Evolutionary conservation across 37 sponge, comb jelly and placozoan species (phyloP).

Genomic region (Trichoplax adhaerens): DNA sequence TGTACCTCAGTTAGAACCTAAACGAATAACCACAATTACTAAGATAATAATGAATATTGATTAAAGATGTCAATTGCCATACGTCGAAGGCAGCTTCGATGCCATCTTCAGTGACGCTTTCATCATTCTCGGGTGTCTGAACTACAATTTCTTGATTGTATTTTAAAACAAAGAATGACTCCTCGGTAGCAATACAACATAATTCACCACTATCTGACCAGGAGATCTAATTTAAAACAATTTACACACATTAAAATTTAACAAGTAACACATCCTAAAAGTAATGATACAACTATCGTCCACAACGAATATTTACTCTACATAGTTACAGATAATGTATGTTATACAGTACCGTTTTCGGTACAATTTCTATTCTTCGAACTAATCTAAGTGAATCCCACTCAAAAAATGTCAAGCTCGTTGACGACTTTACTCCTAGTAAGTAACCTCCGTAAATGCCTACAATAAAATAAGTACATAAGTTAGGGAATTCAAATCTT

Average conservation of each 20-base stretch:
- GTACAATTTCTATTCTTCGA: slow-evolving; percentile 62
- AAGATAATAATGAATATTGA: not conserved
- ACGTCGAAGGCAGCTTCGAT: slow-evolving; percentile 75
- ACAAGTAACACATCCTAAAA: not conserved
- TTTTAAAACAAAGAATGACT: slow-evolving; percentile 48
- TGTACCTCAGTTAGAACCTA: slow-evolving; percentile 51
- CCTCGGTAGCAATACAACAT: slow-evolving; percentile 55
- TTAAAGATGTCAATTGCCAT: not conserved
- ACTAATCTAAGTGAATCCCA: slow-evolving; percentile 73
- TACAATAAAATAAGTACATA: not conserved
- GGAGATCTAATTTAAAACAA: slow-evolving; percentile 28
- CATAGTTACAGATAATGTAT: not conserved
- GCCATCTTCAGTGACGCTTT: slow-evolving; percentile 47
- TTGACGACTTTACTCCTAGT: slow-evolving; percentile 47
- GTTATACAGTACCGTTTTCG: slow-evolving; percentile 27
- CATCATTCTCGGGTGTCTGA: slow-evolving; percentile 43
- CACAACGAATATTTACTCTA: not conserved
- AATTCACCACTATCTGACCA: slow-evolving; percentile 80
- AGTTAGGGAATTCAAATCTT: no score
- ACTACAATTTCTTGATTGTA: slow-evolving; percentile 34
- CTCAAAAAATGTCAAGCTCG: slow-evolving; percentile 57
- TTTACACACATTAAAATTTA: not conserved
- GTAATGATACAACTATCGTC: not conserved
- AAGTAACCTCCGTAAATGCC: slow-evolving; percentile 83
- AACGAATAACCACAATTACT: not conserved